phyloP scores from a whole-genome alignment of 53 echinoderm and acorn worm genomes.

The Stichopus horrens region DNA sequence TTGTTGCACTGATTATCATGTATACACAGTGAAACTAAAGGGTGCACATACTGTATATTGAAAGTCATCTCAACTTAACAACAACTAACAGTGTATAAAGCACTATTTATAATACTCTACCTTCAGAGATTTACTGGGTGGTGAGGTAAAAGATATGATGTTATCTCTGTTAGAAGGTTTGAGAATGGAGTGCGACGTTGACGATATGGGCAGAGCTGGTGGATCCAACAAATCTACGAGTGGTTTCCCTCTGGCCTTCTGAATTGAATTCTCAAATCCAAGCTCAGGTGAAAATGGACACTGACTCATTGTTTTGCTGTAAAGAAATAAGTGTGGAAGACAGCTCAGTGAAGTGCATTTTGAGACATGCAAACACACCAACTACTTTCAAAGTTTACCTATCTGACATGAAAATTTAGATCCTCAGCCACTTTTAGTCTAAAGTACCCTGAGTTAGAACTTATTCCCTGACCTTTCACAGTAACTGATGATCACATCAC shows the following conservation, averaged over 20 bases:
- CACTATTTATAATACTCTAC: conserved; percentile 41
- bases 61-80: neutral
- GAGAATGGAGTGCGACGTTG: conserved; percentile 64
- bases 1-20: neutral
- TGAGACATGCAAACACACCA: too few relatives aligned
- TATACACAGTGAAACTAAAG: too few relatives aligned
- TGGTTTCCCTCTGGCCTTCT: conserved; percentile 41
- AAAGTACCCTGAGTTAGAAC: too few relatives aligned
- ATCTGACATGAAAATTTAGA: too few relatives aligned
- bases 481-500: too few relatives aligned
- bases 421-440: too few relatives aligned
- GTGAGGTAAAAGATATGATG: conserved; percentile 65
- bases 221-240: conserved; percentile 41
- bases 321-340: neutral
- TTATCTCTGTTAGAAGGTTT: conserved; percentile 78
- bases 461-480: too few relatives aligned
- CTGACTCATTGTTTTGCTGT: conserved; percentile 64
- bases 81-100: neutral
- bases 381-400: too few relatives aligned
- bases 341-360: too few relatives aligned
- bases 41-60: neutral
- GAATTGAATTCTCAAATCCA: conserved; percentile 58
- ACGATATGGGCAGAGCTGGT: neutral
- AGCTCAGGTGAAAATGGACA: conserved; percentile 79
- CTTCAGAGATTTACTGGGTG: conserved; percentile 67